Evolutionary conservation across 1,140 invertebrate genomes (phyloP).

Genomic region (Drosophila varians): DNA sequence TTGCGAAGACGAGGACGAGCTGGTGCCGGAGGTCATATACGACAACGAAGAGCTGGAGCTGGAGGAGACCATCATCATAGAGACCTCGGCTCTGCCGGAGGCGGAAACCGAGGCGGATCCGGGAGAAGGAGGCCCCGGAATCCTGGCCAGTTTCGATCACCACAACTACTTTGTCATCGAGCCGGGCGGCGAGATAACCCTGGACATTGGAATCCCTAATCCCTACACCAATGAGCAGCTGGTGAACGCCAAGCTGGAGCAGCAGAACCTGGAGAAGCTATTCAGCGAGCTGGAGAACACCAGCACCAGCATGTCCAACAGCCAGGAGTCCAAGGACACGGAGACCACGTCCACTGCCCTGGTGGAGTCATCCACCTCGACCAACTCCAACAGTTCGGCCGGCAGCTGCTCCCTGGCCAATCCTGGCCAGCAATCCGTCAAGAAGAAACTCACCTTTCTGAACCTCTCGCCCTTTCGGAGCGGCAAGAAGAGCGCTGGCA

Average conservation of each 20-base stretch:
- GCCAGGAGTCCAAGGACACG: conserved; percentile 78
- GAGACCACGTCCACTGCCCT: conserved; percentile 78
- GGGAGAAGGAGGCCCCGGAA: conserved; percentile 9
- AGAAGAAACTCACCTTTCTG: conserved; percentile 74
- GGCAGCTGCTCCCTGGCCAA: conserved; percentile 54
- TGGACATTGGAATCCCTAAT: conserved; percentile 80
- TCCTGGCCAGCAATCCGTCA: conserved; percentile 45
- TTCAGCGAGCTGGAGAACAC: conserved; percentile 45
- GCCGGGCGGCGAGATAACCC: conserved; percentile 60
- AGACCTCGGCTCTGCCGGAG: conserved; percentile 58
- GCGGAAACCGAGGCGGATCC: conserved; percentile 48
- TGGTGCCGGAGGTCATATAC: conserved; percentile 78
- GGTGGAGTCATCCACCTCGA: conserved; percentile 75
- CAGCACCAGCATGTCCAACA: conserved; percentile 72
- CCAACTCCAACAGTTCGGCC: conserved; percentile 63
- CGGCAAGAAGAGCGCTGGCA: conserved; percentile 36
- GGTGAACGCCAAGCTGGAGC: conserved; percentile 71
- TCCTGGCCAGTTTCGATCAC: conserved; percentile 64
- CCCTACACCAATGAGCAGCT: conserved; percentile 74
- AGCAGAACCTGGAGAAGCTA: conserved; percentile 57
- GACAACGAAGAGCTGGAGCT: conserved; percentile 61
- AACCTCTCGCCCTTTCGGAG: conserved; percentile 75
- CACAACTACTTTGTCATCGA: conserved; percentile 83
- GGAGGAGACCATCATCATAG: conserved; percentile 71
- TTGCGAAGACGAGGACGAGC: conserved; percentile 72